Percentiles rank a stretch among this genome's conserved stretches.
phyloP scores from a whole-genome alignment of 2,888 invertebrate genomes.

The Tetranychus truncatus region DNA sequence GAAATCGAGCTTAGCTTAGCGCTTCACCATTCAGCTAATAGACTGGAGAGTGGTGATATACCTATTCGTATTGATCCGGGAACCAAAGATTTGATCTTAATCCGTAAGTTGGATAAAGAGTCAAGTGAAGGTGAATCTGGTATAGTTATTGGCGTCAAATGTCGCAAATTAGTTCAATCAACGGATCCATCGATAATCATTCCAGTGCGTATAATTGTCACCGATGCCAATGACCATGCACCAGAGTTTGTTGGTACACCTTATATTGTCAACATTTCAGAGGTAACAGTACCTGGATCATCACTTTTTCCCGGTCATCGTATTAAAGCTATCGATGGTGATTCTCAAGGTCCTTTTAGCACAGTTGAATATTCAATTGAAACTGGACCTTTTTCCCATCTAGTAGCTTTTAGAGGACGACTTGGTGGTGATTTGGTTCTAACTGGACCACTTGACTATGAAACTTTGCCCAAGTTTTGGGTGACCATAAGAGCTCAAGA shows the following conservation, averaged over 20 bases:
- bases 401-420: slow-evolving; percentile 63
- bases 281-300: slow-evolving; percentile 45
- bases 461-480: slow-evolving; percentile 55
- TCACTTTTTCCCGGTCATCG: slow-evolving; percentile 48
- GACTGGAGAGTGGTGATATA: slow-evolving; percentile 7
- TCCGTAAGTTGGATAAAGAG: slow-evolving; percentile 53
- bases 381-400: slow-evolving; percentile 60
- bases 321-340: slow-evolving; percentile 58
- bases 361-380: slow-evolving; percentile 64
- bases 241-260: slow-evolving; percentile 63
- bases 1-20: slow-evolving; percentile 59
- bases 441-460: slow-evolving; percentile 61
- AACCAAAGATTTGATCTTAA: slow-evolving; percentile 59
- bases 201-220: slow-evolving; percentile 61
- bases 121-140: slow-evolving; percentile 26
- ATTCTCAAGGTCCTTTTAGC: slow-evolving; percentile 71
- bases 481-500: slow-evolving; percentile 49
- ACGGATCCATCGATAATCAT: slow-evolving; percentile 42
- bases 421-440: slow-evolving; percentile 64
- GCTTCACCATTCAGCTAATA: slow-evolving; percentile 48
- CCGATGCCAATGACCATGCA: slow-evolving; percentile 77
- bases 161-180: slow-evolving; percentile 46
- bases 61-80: slow-evolving; percentile 50
- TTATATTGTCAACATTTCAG: slow-evolving; percentile 60
- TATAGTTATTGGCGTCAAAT: slow-evolving; percentile 23